Evolutionary conservation across 2,888 invertebrate genomes (phyloP).

Genomic region (Andrena praecox): DNA sequence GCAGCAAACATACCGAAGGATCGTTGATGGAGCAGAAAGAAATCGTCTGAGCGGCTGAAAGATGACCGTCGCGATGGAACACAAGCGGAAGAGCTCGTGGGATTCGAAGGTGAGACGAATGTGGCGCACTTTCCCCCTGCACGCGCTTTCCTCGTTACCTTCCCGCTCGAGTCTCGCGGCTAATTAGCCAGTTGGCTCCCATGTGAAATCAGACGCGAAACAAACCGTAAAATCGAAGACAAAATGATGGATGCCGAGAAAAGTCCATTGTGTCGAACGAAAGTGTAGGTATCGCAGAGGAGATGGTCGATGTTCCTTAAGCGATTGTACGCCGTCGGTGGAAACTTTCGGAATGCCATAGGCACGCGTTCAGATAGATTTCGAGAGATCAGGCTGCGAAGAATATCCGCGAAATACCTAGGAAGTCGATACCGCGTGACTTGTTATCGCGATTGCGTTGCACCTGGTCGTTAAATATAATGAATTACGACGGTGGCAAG

Average conservation of each 20-base stretch:
- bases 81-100: conserved; percentile 86
- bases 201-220: conserved; percentile 58
- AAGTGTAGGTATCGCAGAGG: conserved; percentile 2
- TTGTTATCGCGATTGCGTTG: no score
- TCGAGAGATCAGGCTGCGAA: not conserved
- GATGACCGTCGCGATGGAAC: conserved; percentile 86
- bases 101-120: conserved; percentile 86
- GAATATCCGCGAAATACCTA: conserved; percentile 13
- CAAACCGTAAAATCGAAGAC: conserved; percentile 45
- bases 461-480: conserved; percentile 4
- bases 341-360: conserved; percentile 17
- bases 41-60: conserved; percentile 42
- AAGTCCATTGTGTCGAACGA: conserved; percentile 27
- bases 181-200: conserved; percentile 61
- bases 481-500: no score
- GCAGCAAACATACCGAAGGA: conserved; percentile 47
- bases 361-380: not conserved
- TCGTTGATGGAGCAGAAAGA: conserved; percentile 53
- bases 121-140: conserved; percentile 68
- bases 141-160: conserved; percentile 48
- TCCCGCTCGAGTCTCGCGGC: conserved; percentile 27
- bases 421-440: no score
- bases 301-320: not conserved
- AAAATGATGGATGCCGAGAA: conserved; percentile 24
- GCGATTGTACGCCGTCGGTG: not conserved